These are phyloP conservation scores for Aporophyla lueneburgensis DNA, from an alignment of 2,888 invertebrate genomes.

Conservation along the genomic window DNA sequence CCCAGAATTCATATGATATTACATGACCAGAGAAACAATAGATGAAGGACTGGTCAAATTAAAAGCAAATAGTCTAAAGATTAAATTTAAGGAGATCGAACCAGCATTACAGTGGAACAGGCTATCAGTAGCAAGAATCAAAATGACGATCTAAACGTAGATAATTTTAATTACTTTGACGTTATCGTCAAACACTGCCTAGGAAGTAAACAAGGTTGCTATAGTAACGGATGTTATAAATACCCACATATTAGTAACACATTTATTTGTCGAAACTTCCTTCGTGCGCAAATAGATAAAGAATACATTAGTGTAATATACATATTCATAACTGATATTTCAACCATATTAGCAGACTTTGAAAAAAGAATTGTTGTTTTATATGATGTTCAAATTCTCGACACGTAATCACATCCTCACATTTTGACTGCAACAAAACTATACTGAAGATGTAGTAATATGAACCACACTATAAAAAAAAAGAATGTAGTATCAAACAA, in stretches of 20 bases:
- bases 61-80: not conserved
- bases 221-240: conserved; percentile 57
- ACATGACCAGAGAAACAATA: not conserved
- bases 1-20: not conserved
- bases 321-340: conserved; percentile 13
- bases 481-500: not conserved
- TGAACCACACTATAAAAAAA: not conserved
- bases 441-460: not conserved
- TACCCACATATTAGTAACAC: conserved; percentile 44
- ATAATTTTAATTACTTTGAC: conserved; percentile 46
- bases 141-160: conserved; percentile 21
- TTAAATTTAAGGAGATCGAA: not conserved
- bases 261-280: conserved; percentile 58
- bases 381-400: not conserved
- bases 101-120: not conserved
- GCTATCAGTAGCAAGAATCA: not conserved
- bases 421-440: not conserved
- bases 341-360: not conserved
- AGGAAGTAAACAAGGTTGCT: conserved; percentile 66
- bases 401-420: not conserved
- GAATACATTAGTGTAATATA: conserved; percentile 14
- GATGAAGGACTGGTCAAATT: not conserved
- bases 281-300: conserved; percentile 32
- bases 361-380: not conserved
- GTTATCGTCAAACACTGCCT: conserved; percentile 36